Evolutionary conservation across 2,797 vertebrate species (phyloP), one percentile per base, ranked within the genome.

Genomic region (Emydoidea blandingii): DNA sequence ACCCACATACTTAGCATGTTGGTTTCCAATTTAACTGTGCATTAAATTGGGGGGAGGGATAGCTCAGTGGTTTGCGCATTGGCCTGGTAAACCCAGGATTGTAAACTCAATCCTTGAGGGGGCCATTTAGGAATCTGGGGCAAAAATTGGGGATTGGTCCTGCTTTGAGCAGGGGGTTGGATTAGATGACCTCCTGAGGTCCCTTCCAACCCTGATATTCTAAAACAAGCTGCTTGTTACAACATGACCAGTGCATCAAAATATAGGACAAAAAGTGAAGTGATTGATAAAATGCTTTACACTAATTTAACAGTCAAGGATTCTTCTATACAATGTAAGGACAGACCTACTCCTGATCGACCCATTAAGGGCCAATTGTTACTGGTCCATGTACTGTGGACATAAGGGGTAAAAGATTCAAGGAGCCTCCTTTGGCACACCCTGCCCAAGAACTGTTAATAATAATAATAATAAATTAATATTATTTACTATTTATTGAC

Each of bases 1-100:
- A 80, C 34, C 81, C 92, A 52, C 34, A 29, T 93, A 83, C 81
- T 93, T 94, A 89, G 7, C 44, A 34, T 85, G 37, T 54, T 93
- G 44, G 9, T 94, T 91, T 83, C 8, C 27, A 88, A 34, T 81
- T 94, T 92, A 87, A 82, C 89, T 79, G 23, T 37, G 8, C 34
- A 85, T 44, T 44, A 44, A 44, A 44, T 44, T 44, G 44, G 44
- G 44, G 44, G 44, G 44, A 44, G 44, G 44, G 44, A 44, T 44
- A 44, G 44, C 44, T 44, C 44, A 44, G 44, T 44, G 44, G 44
- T 44, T 44, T 44, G 44, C 6, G 44, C 44, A 44, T 44, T 44
- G 44, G 44, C 44, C 44, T 44, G 44, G 44, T 44, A 44, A 44
- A 44, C 44, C 44, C 44, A 44, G 44, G 44, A 6, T 44, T 44